phyloP scores from a whole-genome alignment of 2,797 vertebrate genomes.

The Semaprochilodus insignis region DNA sequence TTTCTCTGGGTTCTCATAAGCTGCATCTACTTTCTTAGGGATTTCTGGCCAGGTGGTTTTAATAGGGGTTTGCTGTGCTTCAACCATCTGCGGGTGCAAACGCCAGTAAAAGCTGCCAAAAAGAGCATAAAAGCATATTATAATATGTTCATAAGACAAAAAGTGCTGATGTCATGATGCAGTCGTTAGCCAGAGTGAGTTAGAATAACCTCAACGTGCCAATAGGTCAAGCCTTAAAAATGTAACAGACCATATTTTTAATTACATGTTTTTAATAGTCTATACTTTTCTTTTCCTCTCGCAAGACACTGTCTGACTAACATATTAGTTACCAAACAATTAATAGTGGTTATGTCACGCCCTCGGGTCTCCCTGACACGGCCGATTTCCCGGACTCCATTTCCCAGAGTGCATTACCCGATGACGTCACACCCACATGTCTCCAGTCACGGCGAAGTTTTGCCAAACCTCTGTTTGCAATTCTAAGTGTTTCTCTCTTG shows the following conservation, averaged over 20 bases:
- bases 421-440: no score
- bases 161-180: not conserved
- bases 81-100: slow-evolving; percentile 89
- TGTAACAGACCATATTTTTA: no score
- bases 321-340: not conserved
- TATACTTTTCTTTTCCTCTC: no score
- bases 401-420: no score
- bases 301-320: no score
- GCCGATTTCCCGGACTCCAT: no score
- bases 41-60: slow-evolving; percentile 92
- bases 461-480: no score
- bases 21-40: slow-evolving; percentile 91
- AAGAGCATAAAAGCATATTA: not conserved
- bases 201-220: not conserved
- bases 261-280: no score
- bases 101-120: slow-evolving; percentile 92
- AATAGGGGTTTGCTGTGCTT: slow-evolving; percentile 85
- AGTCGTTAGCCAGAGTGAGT: not conserved
- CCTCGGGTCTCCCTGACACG: no score
- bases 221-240: no score
- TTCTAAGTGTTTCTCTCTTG: no score
- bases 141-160: not conserved
- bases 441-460: no score
- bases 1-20: slow-evolving; percentile 88
- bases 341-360: not conserved